These are phyloP conservation scores for Mionectes olivaceus DNA, from an alignment of 2,797 vertebrate genomes.

Conservation along the genomic window DNA sequence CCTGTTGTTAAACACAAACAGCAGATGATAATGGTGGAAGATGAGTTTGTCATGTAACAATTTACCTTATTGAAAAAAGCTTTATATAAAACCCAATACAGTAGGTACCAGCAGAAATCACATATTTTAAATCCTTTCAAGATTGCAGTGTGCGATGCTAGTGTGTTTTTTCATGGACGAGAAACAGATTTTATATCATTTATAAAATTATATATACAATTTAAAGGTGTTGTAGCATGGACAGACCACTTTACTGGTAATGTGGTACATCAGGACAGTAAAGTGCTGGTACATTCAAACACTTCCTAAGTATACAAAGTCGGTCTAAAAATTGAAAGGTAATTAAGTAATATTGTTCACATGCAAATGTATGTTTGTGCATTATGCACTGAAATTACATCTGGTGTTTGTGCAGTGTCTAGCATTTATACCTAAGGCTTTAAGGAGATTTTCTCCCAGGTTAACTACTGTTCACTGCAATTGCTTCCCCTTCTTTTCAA, in stretches of 20 bases:
- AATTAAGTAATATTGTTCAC: conserved; percentile 79
- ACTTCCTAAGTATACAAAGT: conserved; percentile 71
- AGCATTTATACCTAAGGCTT: conserved; percentile 63
- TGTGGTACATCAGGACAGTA: conserved; percentile 68
- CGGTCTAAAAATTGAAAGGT: conserved; percentile 73
- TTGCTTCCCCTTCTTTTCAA: conserved; percentile 57
- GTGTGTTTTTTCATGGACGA: conserved; percentile 63
- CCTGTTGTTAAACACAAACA: conserved; percentile 92
- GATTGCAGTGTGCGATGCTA: conserved; percentile 78
- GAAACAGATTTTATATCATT: conserved; percentile 86
- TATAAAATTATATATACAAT: conserved; percentile 86
- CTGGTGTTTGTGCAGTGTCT: conserved; percentile 50
- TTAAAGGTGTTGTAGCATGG: conserved; percentile 77
- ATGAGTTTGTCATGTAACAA: conserved; percentile 92
- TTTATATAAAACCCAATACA: conserved; percentile 85
- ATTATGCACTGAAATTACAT: conserved; percentile 63
- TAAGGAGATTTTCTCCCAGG: conserved; percentile 55
- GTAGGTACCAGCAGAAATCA: conserved; percentile 84
- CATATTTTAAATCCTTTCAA: conserved; percentile 85
- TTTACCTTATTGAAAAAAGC: conserved; percentile 89
- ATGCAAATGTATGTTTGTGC: conserved; percentile 72
- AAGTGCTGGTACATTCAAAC: conserved; percentile 76
- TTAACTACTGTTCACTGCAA: conserved; percentile 69
- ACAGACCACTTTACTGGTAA: conserved; percentile 75
- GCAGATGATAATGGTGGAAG: conserved; percentile 89